Conservation (phyloP, 1,140 invertebrate species). For the Patella vulgata region DNA sequence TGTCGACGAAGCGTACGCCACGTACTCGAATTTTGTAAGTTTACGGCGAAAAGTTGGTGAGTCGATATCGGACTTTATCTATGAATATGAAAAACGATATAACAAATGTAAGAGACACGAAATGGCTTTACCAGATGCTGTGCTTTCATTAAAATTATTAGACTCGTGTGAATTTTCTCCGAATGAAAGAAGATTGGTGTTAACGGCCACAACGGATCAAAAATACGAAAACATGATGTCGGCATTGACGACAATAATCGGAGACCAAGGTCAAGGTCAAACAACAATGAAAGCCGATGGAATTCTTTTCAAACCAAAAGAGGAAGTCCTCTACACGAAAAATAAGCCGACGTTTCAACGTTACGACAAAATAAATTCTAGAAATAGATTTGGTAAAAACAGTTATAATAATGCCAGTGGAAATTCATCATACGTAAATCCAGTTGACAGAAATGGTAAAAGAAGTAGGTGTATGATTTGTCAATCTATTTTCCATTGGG, state of each 20-base stretch:
- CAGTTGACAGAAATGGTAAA: conserved; percentile 4
- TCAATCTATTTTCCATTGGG: conserved; percentile 10
- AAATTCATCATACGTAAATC: not conserved
- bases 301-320: not conserved
- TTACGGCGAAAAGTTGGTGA: not conserved
- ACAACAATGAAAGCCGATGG: not conserved
- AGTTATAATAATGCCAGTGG: not conserved
- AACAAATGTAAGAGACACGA: conserved; percentile 1
- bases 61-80: conserved; percentile 8
- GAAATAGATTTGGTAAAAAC: not conserved
- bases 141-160: conserved; percentile 8
- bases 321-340: not conserved
- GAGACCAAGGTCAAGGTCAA: not conserved
- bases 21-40: not conserved
- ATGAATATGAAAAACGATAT: conserved; percentile 8
- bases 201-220: not conserved
- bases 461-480: conserved; percentile 10
- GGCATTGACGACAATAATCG: conserved; percentile 7
- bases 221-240: conserved; percentile 12
- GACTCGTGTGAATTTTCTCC: not conserved
- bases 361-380: not conserved
- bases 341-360: not conserved
- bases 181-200: conserved; percentile 7
- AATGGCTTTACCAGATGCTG: conserved; percentile 8
- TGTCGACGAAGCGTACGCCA: not conserved